Conservation (phyloP, 2,113 vertebrate genomes). For the Cephalophus harveyi region DNA sequence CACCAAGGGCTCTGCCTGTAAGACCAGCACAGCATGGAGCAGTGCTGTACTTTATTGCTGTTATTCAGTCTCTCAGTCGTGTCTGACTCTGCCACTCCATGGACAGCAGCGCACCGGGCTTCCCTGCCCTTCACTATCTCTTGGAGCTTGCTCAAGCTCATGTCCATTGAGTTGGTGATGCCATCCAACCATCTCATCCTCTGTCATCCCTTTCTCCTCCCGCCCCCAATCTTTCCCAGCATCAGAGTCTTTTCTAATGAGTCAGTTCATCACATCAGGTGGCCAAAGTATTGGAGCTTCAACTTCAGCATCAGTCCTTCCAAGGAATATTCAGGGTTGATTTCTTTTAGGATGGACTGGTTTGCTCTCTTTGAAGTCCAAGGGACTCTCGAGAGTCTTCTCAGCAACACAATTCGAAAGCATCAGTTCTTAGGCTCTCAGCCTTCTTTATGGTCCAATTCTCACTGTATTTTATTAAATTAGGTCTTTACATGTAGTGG, state of each 20-base stretch:
- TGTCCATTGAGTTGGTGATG: background rate
- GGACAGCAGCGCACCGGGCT: background rate
- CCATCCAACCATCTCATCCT: background rate
- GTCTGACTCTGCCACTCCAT: background rate
- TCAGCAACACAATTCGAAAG: background rate
- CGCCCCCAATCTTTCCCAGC: background rate
- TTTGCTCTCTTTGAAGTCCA: background rate
- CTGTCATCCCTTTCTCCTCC: background rate
- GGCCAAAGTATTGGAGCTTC: background rate
- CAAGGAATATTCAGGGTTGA: background rate
- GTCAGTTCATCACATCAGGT: background rate
- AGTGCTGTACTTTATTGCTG: fast-evolving
- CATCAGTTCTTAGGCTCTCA: background rate
- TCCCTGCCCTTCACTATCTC: background rate
- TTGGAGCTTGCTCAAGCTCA: background rate
- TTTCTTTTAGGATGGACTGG: background rate
- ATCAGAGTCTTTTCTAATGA: background rate
- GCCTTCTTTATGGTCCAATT: background rate
- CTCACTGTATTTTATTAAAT: background rate
- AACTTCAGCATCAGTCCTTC: background rate
- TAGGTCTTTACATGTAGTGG: background rate
- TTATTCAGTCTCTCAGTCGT: background rate
- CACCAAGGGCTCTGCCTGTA: background rate
- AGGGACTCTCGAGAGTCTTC: background rate
- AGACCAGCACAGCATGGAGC: no score